Evolutionary conservation across 2,113 vertebrate species (phyloP), one percentile per base, ranked within the genome.

Genomic region (Pseudorasbora parva): DNA sequence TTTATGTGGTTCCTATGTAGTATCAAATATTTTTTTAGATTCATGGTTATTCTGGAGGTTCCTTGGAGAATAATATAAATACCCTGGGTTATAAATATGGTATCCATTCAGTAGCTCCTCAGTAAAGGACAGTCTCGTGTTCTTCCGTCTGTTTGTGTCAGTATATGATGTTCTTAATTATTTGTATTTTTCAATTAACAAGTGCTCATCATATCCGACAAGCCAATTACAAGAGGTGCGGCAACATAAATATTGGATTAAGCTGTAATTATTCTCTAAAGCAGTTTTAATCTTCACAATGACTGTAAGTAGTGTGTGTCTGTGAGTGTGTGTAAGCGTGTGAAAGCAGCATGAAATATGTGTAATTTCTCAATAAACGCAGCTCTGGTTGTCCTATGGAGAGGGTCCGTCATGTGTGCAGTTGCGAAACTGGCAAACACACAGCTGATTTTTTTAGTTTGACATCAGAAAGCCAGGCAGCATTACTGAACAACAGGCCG

Each of bases 231-330:
- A 78, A 85, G 47, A 59, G 37, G 56, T 81, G 45, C 74, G 8
- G 49, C 75, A 76, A 71, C 83, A 84, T 86, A 75, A 85, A 87
- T 82, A 89, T 71, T 84, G 75, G 74, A 89, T 87, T 80, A 86
- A 76, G 71, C 82, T 79, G 49, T 77, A 81, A 54, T 81, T 86
- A 82, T 59, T 66, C 60, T 73, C 75, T 82, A 57, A 77, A 82
- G 80, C 66, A n/a, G 37, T 57, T 23, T 51, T 86, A 73, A 69
- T 74, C 57, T 82, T 15, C 73, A 62, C 30, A 71, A 8, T 49
- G 68, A 57, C 78, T 80, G 15, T 51, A 19, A 51, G 49, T 7
- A 51, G 15, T 19, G 49, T 19, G 5, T 75, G 43, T 37, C 51
- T 21, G 37, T 11, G 27, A 25, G 51, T 27, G 33, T 21, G 60